Evolutionary conservation across 2,113 vertebrate genomes (phyloP).

Genomic region (Urocolius indicus): DNA sequence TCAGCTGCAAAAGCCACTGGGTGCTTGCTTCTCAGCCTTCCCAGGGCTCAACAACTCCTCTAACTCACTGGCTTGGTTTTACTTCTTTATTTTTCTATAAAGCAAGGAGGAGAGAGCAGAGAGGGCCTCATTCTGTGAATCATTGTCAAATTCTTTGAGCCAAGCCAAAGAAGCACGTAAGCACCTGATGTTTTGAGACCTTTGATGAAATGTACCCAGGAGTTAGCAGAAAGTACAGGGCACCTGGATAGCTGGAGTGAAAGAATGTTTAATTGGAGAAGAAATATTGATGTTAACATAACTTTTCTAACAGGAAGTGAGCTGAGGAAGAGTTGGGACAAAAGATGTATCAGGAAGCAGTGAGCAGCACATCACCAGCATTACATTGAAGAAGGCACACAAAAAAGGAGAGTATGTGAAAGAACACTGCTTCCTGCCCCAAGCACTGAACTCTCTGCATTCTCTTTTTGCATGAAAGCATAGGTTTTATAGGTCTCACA

Average conservation of each 20-base stretch:
- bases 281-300: background rate
- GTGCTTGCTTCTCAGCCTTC: background rate
- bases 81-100: background rate
- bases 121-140: background rate
- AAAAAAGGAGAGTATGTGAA: no score
- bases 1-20: background rate
- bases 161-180: background rate
- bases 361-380: background rate
- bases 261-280: background rate
- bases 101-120: background rate
- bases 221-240: background rate
- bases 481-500: background rate
- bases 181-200: background rate
- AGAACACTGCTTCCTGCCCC: no score
- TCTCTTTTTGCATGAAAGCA: background rate
- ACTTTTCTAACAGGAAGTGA: background rate
- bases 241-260: background rate
- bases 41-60: background rate
- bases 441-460: background rate
- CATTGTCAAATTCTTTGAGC: background rate
- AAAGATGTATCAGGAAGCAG: background rate
- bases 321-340: background rate
- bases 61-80: background rate
- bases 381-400: background rate
- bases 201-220: background rate